Evolutionary conservation across 1,140 invertebrate species (phyloP), one percentile per base, ranked within the genome.

Genomic region (Rhopalosiphum padi): DNA sequence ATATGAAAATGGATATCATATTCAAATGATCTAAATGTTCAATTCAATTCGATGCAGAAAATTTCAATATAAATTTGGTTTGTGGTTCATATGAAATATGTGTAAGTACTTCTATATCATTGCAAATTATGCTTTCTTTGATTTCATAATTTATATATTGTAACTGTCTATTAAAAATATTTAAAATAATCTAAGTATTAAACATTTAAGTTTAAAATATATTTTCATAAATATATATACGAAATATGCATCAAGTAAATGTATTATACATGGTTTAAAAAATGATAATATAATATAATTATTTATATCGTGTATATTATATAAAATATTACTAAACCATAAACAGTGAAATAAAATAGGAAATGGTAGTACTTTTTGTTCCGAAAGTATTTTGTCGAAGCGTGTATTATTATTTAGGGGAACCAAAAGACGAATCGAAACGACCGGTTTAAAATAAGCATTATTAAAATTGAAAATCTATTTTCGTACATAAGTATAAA

Each of bases 1-100:
- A 53, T 60, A 41, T 55, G 51, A 60, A 89, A 90, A 90, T 37
- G 88, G 35, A 55, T 89, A 89, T 89, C 87, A 37, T 55, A 22
- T 90, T 90, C 88, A 37, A 90, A 90, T 83, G 35, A 37, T 83
- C 6, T 22, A 86, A 43, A 35, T 41, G 88, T 90, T 90, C 51
- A 37, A 90, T 90, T 51, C 21, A 90, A 90, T 37, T 90, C 37
- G 51, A 55, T 51, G 87, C n/a, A 37, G 46, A 89, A 11, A 89
- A 89, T 89, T 89, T 41, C 51, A 89, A 89, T 55, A 37, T 35
- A 51, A 89, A 89, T 1, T 37, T 89, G 37, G 23, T 37, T 55
- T 53, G 15, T 22, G n/a, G 35, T 89, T 53, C 35, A 53, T 8
- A 22, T 23, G 35, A 55, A 53, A 18, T 53, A 23, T 23, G 11